Evolutionary conservation across 2,888 invertebrate genomes (phyloP), one percentile per base, ranked within the genome.

Genomic region (Meandrusa payeni): DNA sequence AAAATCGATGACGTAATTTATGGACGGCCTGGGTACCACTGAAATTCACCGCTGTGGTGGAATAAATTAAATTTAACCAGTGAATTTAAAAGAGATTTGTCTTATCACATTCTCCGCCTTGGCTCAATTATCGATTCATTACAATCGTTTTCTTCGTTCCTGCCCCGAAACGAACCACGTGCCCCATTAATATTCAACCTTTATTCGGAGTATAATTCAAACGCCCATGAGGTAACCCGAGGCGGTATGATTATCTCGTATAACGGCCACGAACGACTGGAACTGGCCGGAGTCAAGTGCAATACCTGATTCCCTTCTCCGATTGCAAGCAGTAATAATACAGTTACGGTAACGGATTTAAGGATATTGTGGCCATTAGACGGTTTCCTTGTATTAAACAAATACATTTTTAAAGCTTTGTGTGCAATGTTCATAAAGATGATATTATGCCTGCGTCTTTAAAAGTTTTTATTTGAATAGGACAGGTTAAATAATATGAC

Each of bases 241-340:
- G 34, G 33, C 34, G n/a, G 10, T 26, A 7, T 34, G 34, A 41
- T 28, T 34, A 41, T 34, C 27, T 34, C 27, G 15, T 6, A 12
- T 32, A 34, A 15, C 22, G 23, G 22, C 20, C 29, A 22, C 20
- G 13, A 34, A 32, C 28, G 19, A 41, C 28, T 27, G 27, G 28
- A 26, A 32, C 28, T 29, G 36, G n/a, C 33, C 12, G 19, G 5
- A 41, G 41, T 36, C 42, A 42, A 29, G 42, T 42, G 36, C 36
- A 37, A 37, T 42, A 42, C 36, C 17, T 22, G 36, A 42, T 42
- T 12, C 29, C 36, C 2, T 42, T 42, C 33, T 13, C 27, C 7
- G 42, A 42, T 42, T 36, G 34, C 33, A 6, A 20, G 29, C 28
- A 13, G 9, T 24, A 41, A 41, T 41, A 33, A 28, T 41, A 34